Evolutionary conservation across 2,113 vertebrate genomes (phyloP).

Genomic region (Pungitius pungitius): DNA sequence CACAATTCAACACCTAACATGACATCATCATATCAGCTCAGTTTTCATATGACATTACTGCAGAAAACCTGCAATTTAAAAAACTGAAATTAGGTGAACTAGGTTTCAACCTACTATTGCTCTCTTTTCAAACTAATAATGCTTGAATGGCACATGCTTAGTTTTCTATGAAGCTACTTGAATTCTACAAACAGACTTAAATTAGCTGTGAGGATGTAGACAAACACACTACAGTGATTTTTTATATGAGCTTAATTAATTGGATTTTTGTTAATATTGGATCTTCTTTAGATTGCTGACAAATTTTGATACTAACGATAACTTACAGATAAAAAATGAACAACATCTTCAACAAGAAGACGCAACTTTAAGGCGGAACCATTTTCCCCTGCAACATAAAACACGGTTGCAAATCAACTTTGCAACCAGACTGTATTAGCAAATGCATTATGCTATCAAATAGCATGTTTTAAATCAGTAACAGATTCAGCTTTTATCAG

Average conservation of each 20-base stretch:
- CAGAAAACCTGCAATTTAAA: conserved; percentile 17
- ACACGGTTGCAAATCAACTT: background rate
- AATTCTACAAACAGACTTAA: background rate
- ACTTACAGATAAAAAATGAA: background rate
- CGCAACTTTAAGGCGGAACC: background rate
- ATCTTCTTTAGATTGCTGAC: background rate
- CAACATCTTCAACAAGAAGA: background rate
- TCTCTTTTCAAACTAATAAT: conserved; percentile 12
- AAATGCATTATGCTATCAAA: background rate
- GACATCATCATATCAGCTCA: conserved; percentile 39
- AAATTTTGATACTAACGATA: background rate
- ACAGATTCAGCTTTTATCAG: no score
- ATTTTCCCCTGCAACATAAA: background rate
- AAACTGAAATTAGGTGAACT: conserved; percentile 16
- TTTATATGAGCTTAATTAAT: background rate
- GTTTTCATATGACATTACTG: conserved; percentile 9
- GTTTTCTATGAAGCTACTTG: no score
- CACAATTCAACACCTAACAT: conserved; percentile 51
- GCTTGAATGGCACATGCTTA: background rate
- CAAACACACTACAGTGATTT: background rate
- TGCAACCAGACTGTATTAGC: background rate
- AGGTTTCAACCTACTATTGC: conserved; percentile 7
- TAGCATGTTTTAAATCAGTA: background rate
- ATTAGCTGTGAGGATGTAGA: background rate
- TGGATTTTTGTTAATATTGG: background rate